These are phyloP conservation scores for Grapholita molesta DNA, from an alignment of 1,140 invertebrate species.

Conservation along the genomic window DNA sequence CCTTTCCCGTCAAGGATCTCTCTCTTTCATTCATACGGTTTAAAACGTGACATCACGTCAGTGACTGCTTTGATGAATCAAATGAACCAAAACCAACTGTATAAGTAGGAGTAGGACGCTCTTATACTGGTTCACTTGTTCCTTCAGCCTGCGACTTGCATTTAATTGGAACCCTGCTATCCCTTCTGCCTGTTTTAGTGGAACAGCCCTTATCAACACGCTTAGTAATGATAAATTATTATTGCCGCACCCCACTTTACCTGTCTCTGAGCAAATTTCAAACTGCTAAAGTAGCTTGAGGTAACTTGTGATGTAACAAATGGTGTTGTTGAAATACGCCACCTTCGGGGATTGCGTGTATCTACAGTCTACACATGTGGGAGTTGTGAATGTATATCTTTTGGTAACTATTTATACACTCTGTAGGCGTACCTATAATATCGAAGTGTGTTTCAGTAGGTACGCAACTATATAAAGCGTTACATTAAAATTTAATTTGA, in stretches of 20 bases:
- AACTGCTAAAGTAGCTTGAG: not conserved
- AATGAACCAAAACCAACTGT: too few relatives aligned
- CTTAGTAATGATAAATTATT: slow-evolving; percentile 51
- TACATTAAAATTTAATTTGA: too few relatives aligned
- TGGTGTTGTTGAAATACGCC: not conserved
- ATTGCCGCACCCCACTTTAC: slow-evolving; percentile 27
- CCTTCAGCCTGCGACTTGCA: not conserved
- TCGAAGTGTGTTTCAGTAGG: too few relatives aligned
- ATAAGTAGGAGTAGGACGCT: too few relatives aligned
- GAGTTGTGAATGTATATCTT: not conserved
- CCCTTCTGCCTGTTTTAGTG: slow-evolving; percentile 40
- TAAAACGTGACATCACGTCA: too few relatives aligned
- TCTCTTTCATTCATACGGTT: too few relatives aligned
- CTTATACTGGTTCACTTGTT: not conserved
- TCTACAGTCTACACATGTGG: too few relatives aligned
- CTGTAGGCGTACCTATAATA: too few relatives aligned
- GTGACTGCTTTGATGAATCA: too few relatives aligned
- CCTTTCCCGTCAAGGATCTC: too few relatives aligned
- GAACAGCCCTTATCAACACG: slow-evolving; percentile 39
- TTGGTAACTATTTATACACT: too few relatives aligned
- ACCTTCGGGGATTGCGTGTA: not conserved
- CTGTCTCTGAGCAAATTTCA: slow-evolving; percentile 14
- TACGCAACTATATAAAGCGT: too few relatives aligned
- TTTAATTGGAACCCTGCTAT: slow-evolving; percentile 15
- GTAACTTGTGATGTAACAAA: slow-evolving; percentile 17